A percentile compares a stretch with the other conserved stretches of the same genome.
phyloP scores from a whole-genome alignment of 1,140 invertebrate species.

The Lepidurus couesii region DNA sequence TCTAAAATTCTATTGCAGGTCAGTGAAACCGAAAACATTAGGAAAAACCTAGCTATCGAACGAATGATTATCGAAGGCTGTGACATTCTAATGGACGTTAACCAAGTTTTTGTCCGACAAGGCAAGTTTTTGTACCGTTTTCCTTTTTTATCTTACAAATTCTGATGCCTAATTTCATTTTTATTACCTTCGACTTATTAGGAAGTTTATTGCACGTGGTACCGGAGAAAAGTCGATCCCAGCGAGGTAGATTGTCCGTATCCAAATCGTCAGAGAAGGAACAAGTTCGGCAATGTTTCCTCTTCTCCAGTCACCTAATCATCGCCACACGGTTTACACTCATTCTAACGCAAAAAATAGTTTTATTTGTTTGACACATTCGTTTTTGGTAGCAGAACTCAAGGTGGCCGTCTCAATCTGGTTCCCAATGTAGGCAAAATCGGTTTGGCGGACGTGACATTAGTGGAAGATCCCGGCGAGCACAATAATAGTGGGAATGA shows the following conservation, averaged over 20 bases:
- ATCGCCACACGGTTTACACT: constrained; percentile 61
- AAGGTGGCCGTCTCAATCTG: constrained; percentile 76
- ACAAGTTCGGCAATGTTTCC: constrained; percentile 69
- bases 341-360: neutral
- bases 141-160: neutral
- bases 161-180: constrained; percentile 29
- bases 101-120: constrained; percentile 84
- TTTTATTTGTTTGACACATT: neutral
- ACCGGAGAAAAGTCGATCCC: constrained; percentile 55
- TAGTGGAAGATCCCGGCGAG: constrained; percentile 65
- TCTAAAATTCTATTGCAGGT: constrained; percentile 52
- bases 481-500: constrained; percentile 46
- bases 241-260: constrained; percentile 46
- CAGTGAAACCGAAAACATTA: constrained; percentile 87
- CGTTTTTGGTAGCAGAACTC: constrained; percentile 50
- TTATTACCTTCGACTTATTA: constrained; percentile 43
- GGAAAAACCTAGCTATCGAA: constrained; percentile 88
- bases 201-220: constrained; percentile 64
- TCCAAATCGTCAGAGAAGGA: constrained; percentile 64
- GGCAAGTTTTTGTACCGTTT: constrained; percentile 49
- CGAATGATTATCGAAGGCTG: constrained; percentile 93
- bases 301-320: constrained; percentile 83
- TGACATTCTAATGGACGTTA: constrained; percentile 87
- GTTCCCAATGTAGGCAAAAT: constrained; percentile 76
- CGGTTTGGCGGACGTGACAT: constrained; percentile 71